Evolutionary conservation across 2,797 vertebrate species (phyloP).

Genomic region (Ambastaia sidthimunki): DNA sequence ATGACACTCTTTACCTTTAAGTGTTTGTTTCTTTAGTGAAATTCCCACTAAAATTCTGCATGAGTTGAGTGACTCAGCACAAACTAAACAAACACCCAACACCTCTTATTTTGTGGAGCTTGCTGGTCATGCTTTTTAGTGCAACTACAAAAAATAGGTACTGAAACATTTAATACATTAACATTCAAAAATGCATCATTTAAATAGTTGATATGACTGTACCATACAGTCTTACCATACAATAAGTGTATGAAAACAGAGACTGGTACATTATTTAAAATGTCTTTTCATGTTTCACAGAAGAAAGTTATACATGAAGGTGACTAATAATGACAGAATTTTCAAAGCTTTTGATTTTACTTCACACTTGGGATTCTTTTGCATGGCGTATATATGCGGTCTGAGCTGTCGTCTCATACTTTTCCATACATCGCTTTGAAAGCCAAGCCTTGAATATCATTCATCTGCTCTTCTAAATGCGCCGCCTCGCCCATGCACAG

Average conservation of each 20-base stretch:
- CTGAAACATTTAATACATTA: no score
- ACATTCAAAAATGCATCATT: no score
- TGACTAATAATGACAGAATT: background rate
- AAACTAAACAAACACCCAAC: background rate
- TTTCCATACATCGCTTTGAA: constrained; percentile 22
- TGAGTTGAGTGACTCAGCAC: background rate
- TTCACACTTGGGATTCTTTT: background rate
- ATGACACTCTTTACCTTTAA: background rate
- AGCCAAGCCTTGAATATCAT: constrained; percentile 33
- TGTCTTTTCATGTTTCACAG: background rate
- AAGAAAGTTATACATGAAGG: background rate
- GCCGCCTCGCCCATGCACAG: constrained; percentile 15
- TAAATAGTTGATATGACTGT: no score
- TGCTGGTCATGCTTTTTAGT: background rate
- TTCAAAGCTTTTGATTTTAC: constrained; percentile 10
- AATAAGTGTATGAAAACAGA: background rate
- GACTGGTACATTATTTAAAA: background rate
- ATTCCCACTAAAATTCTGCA: background rate
- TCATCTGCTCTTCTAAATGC: constrained; percentile 6
- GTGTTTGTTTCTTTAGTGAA: background rate
- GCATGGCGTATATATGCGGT: background rate
- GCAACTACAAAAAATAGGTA: no score
- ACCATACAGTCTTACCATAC: no score
- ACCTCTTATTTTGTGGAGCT: background rate
- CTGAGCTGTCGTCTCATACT: constrained; percentile 40